These are phyloP conservation scores for Hiodon alosoides DNA, from an alignment of 2,113 vertebrate species.

Conservation along the genomic window DNA sequence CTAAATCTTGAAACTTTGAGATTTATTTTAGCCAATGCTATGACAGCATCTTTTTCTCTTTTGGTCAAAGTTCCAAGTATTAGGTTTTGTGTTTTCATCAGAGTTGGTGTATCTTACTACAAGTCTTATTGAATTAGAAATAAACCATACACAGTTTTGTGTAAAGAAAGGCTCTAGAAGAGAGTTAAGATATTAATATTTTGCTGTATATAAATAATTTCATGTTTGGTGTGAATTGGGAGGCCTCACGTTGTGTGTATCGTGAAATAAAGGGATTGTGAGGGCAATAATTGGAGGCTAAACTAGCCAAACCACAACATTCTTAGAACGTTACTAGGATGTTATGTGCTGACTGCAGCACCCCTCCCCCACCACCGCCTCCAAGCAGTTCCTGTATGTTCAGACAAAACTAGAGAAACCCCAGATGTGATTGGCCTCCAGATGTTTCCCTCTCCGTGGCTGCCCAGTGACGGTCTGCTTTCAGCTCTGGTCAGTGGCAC, in stretches of 20 bases:
- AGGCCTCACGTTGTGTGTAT: too few relatives aligned
- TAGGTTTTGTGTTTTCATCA: background rate
- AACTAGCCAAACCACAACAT: too few relatives aligned
- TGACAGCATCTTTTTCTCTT: background rate
- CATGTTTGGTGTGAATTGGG: too few relatives aligned
- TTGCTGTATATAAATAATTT: background rate
- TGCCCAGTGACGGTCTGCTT: background rate
- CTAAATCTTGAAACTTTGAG: too few relatives aligned
- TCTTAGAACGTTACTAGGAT: too few relatives aligned
- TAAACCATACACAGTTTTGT: background rate
- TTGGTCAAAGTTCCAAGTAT: background rate
- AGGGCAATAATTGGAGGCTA: too few relatives aligned
- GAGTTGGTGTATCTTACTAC: background rate
- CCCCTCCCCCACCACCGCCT: too few relatives aligned
- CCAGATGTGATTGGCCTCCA: background rate
- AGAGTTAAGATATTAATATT: background rate
- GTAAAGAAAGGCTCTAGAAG: background rate
- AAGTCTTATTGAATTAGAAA: background rate
- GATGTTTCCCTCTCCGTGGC: conserved; percentile 7
- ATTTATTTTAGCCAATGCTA: background rate
- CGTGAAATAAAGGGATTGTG: too few relatives aligned
- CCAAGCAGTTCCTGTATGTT: background rate
- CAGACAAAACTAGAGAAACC: background rate
- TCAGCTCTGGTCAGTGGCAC: too few relatives aligned
- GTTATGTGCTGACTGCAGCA: too few relatives aligned